phyloP scores from a whole-genome alignment of 1,140 invertebrate genomes.

The Drosophila paulistorum region DNA sequence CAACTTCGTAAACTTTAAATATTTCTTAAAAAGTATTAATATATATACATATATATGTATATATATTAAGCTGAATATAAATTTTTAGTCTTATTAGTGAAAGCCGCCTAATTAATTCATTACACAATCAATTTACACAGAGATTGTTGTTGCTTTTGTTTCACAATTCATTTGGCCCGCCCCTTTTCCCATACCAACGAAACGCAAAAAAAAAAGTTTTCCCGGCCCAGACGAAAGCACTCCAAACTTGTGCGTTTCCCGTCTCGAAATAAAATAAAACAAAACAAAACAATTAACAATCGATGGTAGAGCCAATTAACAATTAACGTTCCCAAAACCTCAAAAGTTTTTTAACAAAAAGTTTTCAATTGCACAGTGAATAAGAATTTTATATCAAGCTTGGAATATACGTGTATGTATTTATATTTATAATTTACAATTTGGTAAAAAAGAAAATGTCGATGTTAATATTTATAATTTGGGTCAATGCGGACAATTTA shows the following conservation, averaged over 20 bases:
- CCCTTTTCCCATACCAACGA: too few species aligned
- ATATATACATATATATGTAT: too few species aligned
- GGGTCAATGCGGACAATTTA: constrained; percentile 16
- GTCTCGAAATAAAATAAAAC: constrained; percentile 45
- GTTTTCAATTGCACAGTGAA: neutral
- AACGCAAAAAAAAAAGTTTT: neutral
- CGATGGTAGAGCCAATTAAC: constrained; percentile 74
- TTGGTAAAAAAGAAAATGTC: neutral
- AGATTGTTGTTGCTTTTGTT: constrained; percentile 57
- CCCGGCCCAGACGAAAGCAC: constrained; percentile 63
- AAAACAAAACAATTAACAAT: constrained; percentile 63
- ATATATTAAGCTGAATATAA: too few species aligned
- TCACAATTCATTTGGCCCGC: constrained; percentile 15
- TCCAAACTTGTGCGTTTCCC: constrained; percentile 57
- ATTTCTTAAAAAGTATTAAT: too few species aligned
- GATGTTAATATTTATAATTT: constrained; percentile 10
- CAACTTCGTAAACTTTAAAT: too few species aligned
- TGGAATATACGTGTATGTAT: neutral
- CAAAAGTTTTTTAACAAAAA: constrained; percentile 25
- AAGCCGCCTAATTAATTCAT: constrained; percentile 50
- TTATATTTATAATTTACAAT: too few species aligned
- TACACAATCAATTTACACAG: constrained; percentile 40
- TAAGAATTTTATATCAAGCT: neutral
- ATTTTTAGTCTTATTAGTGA: neutral
- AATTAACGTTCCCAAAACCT: constrained; percentile 52